Evolutionary conservation across 2,888 invertebrate genomes (phyloP).

Genomic region (Meandrusa payeni): DNA sequence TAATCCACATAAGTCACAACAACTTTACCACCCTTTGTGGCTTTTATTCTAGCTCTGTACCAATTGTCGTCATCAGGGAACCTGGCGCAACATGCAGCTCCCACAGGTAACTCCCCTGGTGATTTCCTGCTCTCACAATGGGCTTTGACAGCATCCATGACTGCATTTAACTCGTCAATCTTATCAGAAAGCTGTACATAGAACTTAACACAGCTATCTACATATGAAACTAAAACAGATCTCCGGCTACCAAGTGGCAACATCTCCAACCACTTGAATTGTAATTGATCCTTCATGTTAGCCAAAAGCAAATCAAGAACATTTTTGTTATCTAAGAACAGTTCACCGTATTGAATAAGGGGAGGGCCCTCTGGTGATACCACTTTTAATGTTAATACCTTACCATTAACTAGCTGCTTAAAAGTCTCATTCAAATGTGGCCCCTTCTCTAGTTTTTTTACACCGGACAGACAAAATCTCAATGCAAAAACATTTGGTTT

Average conservation of each 20-base stretch:
- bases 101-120: conserved; percentile 74
- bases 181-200: conserved; percentile 86
- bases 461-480: conserved; percentile 86
- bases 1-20: conserved; percentile 95
- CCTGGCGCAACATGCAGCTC: conserved; percentile 88
- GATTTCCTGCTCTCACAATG: conserved; percentile 78
- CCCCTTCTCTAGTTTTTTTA: conserved; percentile 82
- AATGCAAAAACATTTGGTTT: conserved; percentile 88
- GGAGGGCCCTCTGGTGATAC: conserved; percentile 85
- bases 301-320: conserved; percentile 79
- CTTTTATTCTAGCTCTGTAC: conserved; percentile 92
- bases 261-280: conserved; percentile 63
- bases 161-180: conserved; percentile 79
- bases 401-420: conserved; percentile 83
- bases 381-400: conserved; percentile 83
- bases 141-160: conserved; percentile 84
- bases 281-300: conserved; percentile 62
- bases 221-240: conserved; percentile 82
- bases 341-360: conserved; percentile 87
- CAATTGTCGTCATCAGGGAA: conserved; percentile 91
- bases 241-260: conserved; percentile 56
- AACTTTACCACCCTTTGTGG: conserved; percentile 79
- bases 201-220: conserved; percentile 86
- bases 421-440: conserved; percentile 85
- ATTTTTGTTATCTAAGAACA: conserved; percentile 82